Conservation (phyloP, 2,888 invertebrate genomes). For the Leptopterna dolabrata region DNA sequence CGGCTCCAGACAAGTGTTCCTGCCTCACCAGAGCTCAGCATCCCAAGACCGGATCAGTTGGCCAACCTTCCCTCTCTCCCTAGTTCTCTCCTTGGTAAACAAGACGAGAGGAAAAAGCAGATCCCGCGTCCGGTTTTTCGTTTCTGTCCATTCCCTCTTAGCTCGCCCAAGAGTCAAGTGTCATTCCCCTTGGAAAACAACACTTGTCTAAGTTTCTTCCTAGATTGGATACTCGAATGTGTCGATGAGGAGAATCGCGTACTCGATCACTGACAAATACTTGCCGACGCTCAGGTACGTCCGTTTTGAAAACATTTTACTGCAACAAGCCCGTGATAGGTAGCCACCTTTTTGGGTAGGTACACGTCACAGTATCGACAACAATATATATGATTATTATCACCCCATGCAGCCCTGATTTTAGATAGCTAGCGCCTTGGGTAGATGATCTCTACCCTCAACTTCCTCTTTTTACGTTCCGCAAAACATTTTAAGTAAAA, state of each 20-base stretch:
- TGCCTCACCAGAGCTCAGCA: neutral
- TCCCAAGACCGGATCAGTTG: neutral
- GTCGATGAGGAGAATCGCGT: slow-evolving; percentile 53
- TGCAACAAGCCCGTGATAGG: no score
- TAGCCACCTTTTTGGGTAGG: no score
- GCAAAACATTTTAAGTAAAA: no score
- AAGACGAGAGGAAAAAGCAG: neutral
- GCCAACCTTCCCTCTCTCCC: neutral
- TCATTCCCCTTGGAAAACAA: neutral
- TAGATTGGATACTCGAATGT: slow-evolving; percentile 15
- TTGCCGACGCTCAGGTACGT: slow-evolving; percentile 49
- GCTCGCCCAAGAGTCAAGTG: neutral
- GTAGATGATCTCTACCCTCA: no score
- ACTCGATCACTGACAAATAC: slow-evolving; percentile 40
- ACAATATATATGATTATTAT: no score
- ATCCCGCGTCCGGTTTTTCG: neutral
- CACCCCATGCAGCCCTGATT: no score
- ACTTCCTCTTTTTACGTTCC: no score
- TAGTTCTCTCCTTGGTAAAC: neutral
- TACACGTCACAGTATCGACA: no score
- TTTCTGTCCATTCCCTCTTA: neutral
- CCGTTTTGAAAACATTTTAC: neutral
- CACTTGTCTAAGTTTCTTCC: neutral
- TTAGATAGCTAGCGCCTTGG: no score
- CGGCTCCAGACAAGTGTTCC: neutral